Conservation (phyloP, 2,888 invertebrate species). For the Campoletis raptor region DNA sequence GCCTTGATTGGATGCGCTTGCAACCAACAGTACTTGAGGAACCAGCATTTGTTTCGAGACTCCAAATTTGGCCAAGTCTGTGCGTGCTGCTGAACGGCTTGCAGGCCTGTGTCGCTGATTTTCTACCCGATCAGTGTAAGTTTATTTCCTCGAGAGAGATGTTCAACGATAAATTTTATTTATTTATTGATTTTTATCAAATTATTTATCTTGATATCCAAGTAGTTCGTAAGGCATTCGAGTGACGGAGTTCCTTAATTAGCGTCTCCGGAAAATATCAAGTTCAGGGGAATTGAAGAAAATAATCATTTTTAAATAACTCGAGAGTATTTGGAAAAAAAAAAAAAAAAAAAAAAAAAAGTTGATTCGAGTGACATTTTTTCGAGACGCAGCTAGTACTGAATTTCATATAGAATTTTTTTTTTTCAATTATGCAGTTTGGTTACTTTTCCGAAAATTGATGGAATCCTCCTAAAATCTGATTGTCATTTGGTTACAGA, state of each 20-base stretch:
- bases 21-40: slow-evolving; percentile 86
- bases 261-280: too few species aligned
- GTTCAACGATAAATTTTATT: neutral
- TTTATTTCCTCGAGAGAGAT: slow-evolving; percentile 65
- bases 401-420: neutral
- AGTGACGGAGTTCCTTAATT: too few species aligned
- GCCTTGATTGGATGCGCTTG: slow-evolving; percentile 90
- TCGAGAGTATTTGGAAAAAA: too few species aligned
- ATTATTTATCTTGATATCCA: too few species aligned
- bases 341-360: too few species aligned
- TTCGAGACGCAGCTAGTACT: neutral
- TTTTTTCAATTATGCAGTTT: too few species aligned
- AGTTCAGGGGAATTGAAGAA: too few species aligned
- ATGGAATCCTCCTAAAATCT: too few species aligned
- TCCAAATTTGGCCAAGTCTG: slow-evolving; percentile 92
- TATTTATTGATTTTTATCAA: too few species aligned
- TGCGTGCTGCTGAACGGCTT: slow-evolving; percentile 91
- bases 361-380: neutral
- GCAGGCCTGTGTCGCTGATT: slow-evolving; percentile 85
- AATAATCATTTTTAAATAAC: too few species aligned
- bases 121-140: slow-evolving; percentile 87
- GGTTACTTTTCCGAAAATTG: too few species aligned
- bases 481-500: slow-evolving; percentile 35
- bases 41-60: slow-evolving; percentile 86
- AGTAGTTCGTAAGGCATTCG: too few species aligned